Evolutionary conservation across 2,113 vertebrate species (phyloP).

Genomic region (Azemiops feae): DNA sequence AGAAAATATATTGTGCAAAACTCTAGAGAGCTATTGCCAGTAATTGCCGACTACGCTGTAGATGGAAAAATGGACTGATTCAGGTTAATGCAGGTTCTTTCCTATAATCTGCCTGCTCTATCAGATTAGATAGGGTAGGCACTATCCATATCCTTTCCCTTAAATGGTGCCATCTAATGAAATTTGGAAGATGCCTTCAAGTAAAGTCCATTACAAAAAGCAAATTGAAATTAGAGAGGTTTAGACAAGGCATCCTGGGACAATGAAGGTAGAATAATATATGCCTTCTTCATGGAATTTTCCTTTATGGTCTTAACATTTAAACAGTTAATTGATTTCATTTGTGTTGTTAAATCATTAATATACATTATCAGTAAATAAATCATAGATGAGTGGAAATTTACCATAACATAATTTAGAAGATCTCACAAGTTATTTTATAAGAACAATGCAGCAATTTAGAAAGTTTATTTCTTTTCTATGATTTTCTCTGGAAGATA

Average conservation of each 20-base stretch:
- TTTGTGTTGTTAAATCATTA: neutral
- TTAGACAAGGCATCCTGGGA: neutral
- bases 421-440: neutral
- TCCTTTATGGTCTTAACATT: neutral
- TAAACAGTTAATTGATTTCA: neutral
- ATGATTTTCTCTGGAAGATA: neutral
- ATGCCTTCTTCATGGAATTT: neutral
- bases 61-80: neutral
- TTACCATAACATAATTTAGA: neutral
- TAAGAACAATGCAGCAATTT: neutral
- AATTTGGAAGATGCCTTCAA: neutral
- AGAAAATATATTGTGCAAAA: neutral
- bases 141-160: neutral
- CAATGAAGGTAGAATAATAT: neutral
- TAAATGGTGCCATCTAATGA: neutral
- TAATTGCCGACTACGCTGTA: neutral
- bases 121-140: neutral
- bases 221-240: neutral
- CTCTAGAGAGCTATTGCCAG: neutral
- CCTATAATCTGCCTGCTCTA: neutral
- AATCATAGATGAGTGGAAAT: neutral
- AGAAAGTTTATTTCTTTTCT: neutral
- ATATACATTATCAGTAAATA: neutral
- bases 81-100: neutral
- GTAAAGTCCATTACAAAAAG: neutral